Evolutionary conservation across 2,113 vertebrate genomes (phyloP), one percentile per base, ranked within the genome.

Genomic region (Synodontis membranacea): DNA sequence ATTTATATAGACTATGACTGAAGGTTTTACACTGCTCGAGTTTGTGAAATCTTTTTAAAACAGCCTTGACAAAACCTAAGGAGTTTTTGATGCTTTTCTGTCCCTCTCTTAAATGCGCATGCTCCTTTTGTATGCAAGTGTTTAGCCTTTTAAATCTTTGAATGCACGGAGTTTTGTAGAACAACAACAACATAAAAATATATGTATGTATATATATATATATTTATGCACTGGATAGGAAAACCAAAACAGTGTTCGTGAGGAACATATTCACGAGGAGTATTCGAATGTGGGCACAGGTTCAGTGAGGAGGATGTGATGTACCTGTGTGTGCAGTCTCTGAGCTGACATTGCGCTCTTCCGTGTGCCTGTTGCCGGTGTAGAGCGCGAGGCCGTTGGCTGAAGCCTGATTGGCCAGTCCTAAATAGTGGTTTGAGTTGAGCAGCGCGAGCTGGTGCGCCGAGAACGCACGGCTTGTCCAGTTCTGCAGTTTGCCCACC

Each of bases 401-500:
- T 10, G 92, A 93, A 84, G 95, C 93, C 93, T 95, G 94, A 92
- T 95, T 93, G 86, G 92, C 95, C 88, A 98, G 97, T 94, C 97
- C 97, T 92, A 98, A 94, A 89, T 97, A 97, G 90, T 97, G 97
- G 88, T 97, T 97, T 2, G 97, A 95, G 94, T 96, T 97, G 92
- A 99, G 95, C 93, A 99, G 94, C 88, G 97, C 96, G 91, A 99
- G 95, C 90, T 95, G 96, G 84, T 95, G 97, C 91, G 95, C 96
- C 64, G 97, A 96, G 94, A 98, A 98, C 14, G 97, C 95, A 90
- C 97, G 94, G 94, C 96, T 96, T 91, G 97, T 95, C 97, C 97
- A 98, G 93, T 94, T 95, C 87, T 97, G 96, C 92, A 98, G 97
- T 94, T 98, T 98, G 92, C 97, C 96, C 91, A 97, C 95, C 5